Evolutionary conservation across 2,888 invertebrate genomes (phyloP).

Genomic region (Torymus auratus): DNA sequence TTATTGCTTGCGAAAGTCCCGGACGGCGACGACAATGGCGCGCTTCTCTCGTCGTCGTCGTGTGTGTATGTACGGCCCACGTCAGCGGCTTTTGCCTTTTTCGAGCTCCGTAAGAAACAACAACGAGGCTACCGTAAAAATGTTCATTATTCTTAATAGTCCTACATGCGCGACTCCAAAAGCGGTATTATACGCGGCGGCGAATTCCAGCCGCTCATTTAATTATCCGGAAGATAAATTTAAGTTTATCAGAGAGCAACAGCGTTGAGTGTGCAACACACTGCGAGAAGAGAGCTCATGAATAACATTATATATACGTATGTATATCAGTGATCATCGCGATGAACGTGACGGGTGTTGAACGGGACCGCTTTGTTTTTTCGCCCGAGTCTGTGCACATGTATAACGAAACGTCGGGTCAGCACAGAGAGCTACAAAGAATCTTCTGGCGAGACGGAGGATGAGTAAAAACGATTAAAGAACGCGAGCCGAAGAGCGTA

Average conservation of each 20-base stretch:
- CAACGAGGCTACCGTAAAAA: not conserved
- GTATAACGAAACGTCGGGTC: too few relatives aligned
- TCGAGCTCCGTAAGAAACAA: too few relatives aligned
- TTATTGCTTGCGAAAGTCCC: not conserved
- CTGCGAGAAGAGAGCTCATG: not conserved
- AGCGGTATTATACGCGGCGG: not conserved
- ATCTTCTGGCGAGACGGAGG: not conserved
- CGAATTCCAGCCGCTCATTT: not conserved
- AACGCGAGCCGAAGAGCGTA: too few relatives aligned
- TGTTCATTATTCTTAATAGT: slow-evolving; percentile 12
- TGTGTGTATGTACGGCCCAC: too few relatives aligned
- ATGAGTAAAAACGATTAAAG: not conserved
- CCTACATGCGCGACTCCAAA: not conserved
- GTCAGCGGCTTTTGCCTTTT: too few relatives aligned
- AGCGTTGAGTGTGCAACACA: not conserved
- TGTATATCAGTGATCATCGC: not conserved
- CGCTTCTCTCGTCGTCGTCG: not conserved
- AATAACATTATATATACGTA: not conserved
- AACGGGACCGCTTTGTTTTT: not conserved
- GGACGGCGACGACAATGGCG: not conserved
- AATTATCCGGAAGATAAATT: slow-evolving; percentile 18
- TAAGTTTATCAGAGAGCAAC: not conserved
- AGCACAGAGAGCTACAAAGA: too few relatives aligned
- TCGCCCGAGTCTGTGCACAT: not conserved
- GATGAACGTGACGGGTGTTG: not conserved